These are phyloP conservation scores for Gandaritis pyraliata DNA, from an alignment of 2,888 invertebrate species.

Conservation along the genomic window DNA sequence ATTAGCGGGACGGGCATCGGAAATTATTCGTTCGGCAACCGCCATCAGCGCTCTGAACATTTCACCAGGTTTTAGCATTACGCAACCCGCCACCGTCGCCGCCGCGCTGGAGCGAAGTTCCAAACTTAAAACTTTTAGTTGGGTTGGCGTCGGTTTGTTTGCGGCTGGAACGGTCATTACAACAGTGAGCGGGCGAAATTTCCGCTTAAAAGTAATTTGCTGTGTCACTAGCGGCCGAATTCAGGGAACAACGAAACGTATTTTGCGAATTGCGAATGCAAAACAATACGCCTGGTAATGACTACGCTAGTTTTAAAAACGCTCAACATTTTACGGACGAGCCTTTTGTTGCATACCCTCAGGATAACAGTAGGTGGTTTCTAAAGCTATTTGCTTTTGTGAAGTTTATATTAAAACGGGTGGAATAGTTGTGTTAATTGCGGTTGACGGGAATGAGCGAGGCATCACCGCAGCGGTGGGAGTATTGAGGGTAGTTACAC, in stretches of 20 bases:
- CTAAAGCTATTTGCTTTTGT: conserved; percentile 45
- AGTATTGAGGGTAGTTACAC: conserved; percentile 29
- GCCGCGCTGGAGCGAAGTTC: conserved; percentile 58
- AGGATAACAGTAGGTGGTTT: conserved; percentile 43
- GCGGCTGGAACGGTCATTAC: conserved; percentile 68
- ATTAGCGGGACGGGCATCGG: conserved; percentile 41
- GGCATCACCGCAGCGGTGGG: conserved; percentile 33
- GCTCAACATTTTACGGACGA: conserved; percentile 42
- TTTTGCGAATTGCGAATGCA: conserved; percentile 72
- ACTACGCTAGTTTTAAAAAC: conserved; percentile 66
- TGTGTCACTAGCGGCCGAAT: conserved; percentile 67
- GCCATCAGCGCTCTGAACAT: conserved; percentile 25
- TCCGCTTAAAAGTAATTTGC: conserved; percentile 75
- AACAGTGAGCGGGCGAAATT: conserved; percentile 68
- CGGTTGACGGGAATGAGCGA: conserved; percentile 36
- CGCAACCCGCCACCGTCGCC: conserved; percentile 52
- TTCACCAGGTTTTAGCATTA: conserved; percentile 43
- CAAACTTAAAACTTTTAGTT: conserved; percentile 72
- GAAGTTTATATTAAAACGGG: conserved; percentile 43
- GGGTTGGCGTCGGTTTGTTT: conserved; percentile 71
- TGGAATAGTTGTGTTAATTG: conserved; percentile 43
- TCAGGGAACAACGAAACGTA: conserved; percentile 54
- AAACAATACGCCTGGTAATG: conserved; percentile 70
- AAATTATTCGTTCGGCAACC: conserved; percentile 42
- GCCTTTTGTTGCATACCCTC: conserved; percentile 46